Conservation (phyloP, 2,888 invertebrate genomes). For the Orthosia gothica region DNA sequence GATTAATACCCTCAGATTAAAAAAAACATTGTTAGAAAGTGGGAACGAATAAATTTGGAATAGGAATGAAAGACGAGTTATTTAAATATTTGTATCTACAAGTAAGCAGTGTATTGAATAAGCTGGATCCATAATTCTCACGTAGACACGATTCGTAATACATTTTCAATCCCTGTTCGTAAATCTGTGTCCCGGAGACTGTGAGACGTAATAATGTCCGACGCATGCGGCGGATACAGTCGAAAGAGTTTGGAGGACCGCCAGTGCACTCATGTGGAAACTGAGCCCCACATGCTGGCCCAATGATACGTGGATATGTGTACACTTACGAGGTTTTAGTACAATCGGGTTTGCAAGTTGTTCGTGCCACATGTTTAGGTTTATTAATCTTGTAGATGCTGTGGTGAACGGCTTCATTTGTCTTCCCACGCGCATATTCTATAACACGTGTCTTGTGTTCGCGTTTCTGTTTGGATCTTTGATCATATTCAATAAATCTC, state of each 20-base stretch:
- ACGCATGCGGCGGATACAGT: constrained; percentile 46
- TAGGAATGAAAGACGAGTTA: constrained; percentile 10
- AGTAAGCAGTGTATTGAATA: constrained; percentile 27
- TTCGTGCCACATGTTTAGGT: constrained; percentile 28
- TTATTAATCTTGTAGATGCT: constrained; percentile 25
- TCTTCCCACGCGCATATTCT: constrained; percentile 4
- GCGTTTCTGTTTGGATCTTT: background rate
- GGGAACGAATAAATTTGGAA: constrained; percentile 7
- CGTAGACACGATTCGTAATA: constrained; percentile 27
- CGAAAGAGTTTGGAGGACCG: constrained; percentile 69
- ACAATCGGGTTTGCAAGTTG: constrained; percentile 37
- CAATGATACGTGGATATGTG: constrained; percentile 47
- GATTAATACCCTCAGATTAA: background rate
- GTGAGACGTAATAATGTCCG: constrained; percentile 49
- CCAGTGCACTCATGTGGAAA: constrained; percentile 71
- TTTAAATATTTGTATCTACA: constrained; percentile 37
- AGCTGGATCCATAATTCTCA: constrained; percentile 43
- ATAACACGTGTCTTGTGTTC: background rate
- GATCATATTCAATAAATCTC: background rate
- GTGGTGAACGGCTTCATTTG: constrained; percentile 18
- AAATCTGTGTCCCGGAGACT: constrained; percentile 49
- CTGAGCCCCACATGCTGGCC: constrained; percentile 44
- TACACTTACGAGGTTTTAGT: constrained; percentile 33
- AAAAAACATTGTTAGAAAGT: background rate
- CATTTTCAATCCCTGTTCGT: constrained; percentile 49